Evolutionary conservation across 2,797 vertebrate genomes (phyloP).

Genomic region (Pseudochirops corinnae): DNA sequence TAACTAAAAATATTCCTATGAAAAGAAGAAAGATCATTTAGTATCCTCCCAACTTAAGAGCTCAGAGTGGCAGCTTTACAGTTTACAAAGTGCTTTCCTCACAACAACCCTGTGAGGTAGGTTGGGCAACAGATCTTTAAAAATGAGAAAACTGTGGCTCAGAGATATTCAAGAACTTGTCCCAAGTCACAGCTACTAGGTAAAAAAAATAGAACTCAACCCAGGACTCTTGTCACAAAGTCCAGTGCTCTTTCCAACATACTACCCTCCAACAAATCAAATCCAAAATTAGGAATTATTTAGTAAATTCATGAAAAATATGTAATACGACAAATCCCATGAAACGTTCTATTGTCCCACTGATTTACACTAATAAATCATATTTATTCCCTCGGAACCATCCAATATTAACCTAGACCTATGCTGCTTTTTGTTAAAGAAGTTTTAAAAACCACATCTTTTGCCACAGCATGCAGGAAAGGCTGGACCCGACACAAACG

Average conservation of each 20-base stretch:
- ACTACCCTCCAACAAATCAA: background rate
- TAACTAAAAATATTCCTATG: background rate
- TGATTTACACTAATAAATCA: background rate
- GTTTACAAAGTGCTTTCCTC: background rate
- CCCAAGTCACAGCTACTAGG: background rate
- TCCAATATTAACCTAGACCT: conserved; percentile 37
- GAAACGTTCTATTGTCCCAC: background rate
- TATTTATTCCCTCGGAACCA: conserved; percentile 17
- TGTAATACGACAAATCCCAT: background rate
- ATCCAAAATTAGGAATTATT: background rate
- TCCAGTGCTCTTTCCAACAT: background rate
- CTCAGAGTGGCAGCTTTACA: background rate
- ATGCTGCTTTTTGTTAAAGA: conserved; percentile 3
- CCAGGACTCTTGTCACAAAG: background rate
- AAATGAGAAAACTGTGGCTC: background rate
- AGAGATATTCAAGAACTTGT: background rate
- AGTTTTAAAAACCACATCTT: conserved; percentile 21
- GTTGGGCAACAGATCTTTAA: background rate
- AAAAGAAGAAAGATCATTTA: background rate
- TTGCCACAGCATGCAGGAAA: background rate
- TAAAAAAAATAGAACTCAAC: background rate
- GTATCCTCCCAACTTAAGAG: background rate
- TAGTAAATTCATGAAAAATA: background rate
- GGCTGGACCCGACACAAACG: conserved; percentile 39
- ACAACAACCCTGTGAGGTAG: background rate